These are phyloP conservation scores for Apistogramma diplotaenia DNA, from an alignment of 2,113 vertebrate genomes.

Conservation along the genomic window DNA sequence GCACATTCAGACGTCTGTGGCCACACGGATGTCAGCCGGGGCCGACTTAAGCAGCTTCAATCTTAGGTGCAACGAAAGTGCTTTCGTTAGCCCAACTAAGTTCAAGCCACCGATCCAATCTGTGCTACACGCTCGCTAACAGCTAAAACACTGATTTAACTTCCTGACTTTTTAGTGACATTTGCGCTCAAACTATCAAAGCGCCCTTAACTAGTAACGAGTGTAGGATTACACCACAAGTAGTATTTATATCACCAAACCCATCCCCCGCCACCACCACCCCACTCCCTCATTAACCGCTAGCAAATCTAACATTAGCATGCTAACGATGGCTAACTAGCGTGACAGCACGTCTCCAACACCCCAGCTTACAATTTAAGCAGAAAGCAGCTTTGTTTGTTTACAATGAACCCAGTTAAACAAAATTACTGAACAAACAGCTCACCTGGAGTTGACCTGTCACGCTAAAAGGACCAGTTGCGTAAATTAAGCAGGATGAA, in stretches of 20 bases:
- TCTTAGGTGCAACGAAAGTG: background rate
- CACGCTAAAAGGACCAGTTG: background rate
- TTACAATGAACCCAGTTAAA: accelerated
- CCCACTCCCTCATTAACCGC: slow-evolving; percentile 28
- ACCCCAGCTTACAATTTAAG: background rate
- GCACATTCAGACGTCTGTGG: background rate
- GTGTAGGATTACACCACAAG: background rate
- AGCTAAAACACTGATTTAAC: background rate
- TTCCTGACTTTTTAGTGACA: background rate
- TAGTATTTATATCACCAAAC: background rate
- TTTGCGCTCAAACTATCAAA: background rate
- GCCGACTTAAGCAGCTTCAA: background rate
- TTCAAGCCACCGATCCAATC: background rate
- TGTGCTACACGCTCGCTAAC: background rate
- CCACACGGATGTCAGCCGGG: background rate
- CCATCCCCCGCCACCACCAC: slow-evolving; percentile 22
- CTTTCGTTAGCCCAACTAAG: background rate
- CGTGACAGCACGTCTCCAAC: background rate
- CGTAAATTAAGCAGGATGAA: background rate
- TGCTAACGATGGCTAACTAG: slow-evolving; percentile 52
- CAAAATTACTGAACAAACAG: accelerated
- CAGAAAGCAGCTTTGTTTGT: background rate
- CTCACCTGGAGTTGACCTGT: slow-evolving; percentile 1
- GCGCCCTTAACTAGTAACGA: background rate
- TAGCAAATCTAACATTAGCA: slow-evolving; percentile 54